phyloP scores from a whole-genome alignment of 92 coral and sea anemone species.

The Galaxea fascicularis region DNA sequence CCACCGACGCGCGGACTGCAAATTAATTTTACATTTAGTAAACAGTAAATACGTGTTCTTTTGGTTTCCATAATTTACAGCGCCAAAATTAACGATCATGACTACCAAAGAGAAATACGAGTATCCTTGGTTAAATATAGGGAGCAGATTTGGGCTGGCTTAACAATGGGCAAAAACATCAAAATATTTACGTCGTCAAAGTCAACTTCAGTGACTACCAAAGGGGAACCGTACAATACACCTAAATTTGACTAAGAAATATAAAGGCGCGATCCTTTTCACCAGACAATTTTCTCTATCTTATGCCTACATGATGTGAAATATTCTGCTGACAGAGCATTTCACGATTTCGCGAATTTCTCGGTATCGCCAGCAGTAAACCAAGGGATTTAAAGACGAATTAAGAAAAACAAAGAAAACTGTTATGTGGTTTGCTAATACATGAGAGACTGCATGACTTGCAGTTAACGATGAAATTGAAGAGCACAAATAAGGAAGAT shows the following conservation, averaged over 20 bases:
- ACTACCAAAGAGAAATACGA: background rate
- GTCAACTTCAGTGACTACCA: no score
- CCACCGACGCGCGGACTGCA: no score
- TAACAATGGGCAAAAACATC: no score
- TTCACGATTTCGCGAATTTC: slow-evolving; percentile 1
- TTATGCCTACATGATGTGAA: background rate
- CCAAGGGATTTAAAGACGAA: background rate
- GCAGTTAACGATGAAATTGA: background rate
- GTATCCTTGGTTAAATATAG: no score
- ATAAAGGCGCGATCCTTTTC: no score
- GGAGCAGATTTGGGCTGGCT: no score
- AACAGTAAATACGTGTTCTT: no score
- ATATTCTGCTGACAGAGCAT: background rate
- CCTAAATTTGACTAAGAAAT: no score
- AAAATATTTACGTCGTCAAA: no score
- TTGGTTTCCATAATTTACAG: slow-evolving; percentile 10
- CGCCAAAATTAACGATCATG: background rate
- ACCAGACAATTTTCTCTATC: background rate
- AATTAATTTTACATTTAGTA: no score
- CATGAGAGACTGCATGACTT: background rate
- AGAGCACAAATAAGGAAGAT: background rate
- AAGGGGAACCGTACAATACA: no score
- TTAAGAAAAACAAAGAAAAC: background rate
- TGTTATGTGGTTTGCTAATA: background rate
- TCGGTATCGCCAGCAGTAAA: slow-evolving; percentile 2